Percentiles rank a stretch among this genome's conserved stretches.
Conservation (phyloP, 2,797 vertebrate genomes). For the Enteromius trimaculatus region DNA sequence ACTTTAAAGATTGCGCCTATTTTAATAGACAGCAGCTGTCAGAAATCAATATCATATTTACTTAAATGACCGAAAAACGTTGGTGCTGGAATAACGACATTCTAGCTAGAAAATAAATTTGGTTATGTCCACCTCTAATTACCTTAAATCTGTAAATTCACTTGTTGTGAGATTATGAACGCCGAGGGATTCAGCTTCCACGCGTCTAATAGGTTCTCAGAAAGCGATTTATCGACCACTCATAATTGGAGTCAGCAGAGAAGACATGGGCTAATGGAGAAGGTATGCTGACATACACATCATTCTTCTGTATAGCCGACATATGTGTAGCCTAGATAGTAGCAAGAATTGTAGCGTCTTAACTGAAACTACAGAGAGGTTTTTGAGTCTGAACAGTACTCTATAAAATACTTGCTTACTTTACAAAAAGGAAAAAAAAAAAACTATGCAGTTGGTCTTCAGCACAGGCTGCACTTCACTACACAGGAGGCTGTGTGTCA, state of each 20-base stretch:
- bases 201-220: neutral
- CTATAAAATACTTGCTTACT: neutral
- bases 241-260: conserved; percentile 11
- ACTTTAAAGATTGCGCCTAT: neutral
- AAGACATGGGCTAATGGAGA: conserved; percentile 4
- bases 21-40: neutral
- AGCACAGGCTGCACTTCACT: neutral
- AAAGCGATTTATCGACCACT: conserved; percentile 9
- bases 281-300: neutral
- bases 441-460: neutral
- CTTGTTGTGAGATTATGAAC: neutral
- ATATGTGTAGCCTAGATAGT: neutral
- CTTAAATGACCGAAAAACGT: neutral
- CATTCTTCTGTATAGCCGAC: neutral
- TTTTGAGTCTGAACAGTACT: neutral
- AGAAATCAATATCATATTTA: neutral
- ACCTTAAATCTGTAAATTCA: neutral
- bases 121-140: neutral
- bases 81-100: neutral
- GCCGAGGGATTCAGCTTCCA: neutral
- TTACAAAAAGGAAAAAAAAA: neutral
- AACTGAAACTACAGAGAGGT: neutral
- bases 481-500: neutral
- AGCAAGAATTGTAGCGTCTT: neutral
- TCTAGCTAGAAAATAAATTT: neutral